phyloP scores from a whole-genome alignment of 2,888 invertebrate genomes.

The Pantelozetes paolii region DNA sequence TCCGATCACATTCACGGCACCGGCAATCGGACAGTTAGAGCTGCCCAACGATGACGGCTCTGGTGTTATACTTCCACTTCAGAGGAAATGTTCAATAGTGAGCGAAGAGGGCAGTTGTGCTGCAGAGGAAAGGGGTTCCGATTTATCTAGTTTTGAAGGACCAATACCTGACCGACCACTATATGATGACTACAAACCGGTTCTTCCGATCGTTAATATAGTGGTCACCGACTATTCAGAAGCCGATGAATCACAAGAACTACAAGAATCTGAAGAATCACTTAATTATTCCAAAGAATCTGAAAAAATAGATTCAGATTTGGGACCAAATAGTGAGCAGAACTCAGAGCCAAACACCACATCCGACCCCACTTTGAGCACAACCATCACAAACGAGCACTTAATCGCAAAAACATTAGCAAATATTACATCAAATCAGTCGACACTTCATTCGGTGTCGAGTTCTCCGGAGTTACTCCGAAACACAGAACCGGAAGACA shows the following conservation, averaged over 20 bases:
- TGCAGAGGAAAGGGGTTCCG: conserved; percentile 34
- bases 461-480: conserved; percentile 44
- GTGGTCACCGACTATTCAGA: conserved; percentile 43
- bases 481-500: conserved; percentile 25
- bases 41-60: conserved; percentile 28
- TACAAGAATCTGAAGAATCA: conserved; percentile 14
- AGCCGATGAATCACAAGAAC: conserved; percentile 17
- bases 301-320: not conserved
- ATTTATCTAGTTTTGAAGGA: conserved; percentile 27
- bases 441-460: conserved; percentile 42
- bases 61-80: conserved; percentile 45
- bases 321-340: conserved; percentile 11
- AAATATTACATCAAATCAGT: not conserved
- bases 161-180: not conserved
- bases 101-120: conserved; percentile 47
- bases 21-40: conserved; percentile 5
- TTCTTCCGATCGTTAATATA: conserved; percentile 40
- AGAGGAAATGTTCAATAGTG: conserved; percentile 48
- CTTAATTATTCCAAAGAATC: conserved; percentile 20
- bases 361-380: not conserved
- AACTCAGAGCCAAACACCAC: not conserved
- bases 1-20: not conserved
- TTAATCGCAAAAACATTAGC: not conserved
- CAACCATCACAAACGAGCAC: not conserved
- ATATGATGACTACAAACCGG: not conserved